phyloP scores from a whole-genome alignment of 1,140 invertebrate genomes.

The Bombus vancouverensis region DNA sequence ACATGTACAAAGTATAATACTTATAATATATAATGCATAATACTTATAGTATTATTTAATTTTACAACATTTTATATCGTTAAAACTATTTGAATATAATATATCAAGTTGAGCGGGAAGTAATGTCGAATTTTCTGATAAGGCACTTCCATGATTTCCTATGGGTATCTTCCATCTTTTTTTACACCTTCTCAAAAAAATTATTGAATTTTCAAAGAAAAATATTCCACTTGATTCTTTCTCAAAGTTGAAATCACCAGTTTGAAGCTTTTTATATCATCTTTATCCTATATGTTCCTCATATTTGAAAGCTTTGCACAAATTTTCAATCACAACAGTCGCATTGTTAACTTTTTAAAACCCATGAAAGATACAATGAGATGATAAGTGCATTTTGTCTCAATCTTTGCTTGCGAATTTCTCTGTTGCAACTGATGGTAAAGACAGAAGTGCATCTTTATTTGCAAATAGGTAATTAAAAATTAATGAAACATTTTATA shows the following conservation, averaged over 20 bases:
- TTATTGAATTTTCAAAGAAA: background rate
- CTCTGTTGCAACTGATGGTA: background rate
- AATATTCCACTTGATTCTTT: background rate
- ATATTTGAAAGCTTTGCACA: background rate
- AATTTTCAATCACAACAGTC: background rate
- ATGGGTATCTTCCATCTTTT: background rate
- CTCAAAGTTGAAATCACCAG: background rate
- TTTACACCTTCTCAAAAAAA: background rate
- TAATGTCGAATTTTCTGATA: background rate
- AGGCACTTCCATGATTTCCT: background rate
- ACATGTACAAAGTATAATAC: background rate
- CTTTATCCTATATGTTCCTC: too few species aligned
- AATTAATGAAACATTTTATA: background rate
- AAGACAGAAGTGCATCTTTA: background rate
- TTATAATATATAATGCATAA: background rate
- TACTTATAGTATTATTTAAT: background rate
- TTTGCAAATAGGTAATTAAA: background rate
- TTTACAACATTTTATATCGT: background rate
- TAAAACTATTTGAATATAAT: slow-evolving; percentile 2
- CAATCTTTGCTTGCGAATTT: background rate
- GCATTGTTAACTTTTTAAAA: background rate
- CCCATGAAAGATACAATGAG: background rate
- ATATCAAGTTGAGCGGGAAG: background rate
- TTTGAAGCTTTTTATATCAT: background rate
- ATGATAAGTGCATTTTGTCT: background rate